A percentile compares a stretch with the other conserved stretches of the same genome.
These are phyloP conservation scores for Laterallus jamaicensis DNA, from an alignment of 2,113 vertebrate genomes.

Conservation along the genomic window DNA sequence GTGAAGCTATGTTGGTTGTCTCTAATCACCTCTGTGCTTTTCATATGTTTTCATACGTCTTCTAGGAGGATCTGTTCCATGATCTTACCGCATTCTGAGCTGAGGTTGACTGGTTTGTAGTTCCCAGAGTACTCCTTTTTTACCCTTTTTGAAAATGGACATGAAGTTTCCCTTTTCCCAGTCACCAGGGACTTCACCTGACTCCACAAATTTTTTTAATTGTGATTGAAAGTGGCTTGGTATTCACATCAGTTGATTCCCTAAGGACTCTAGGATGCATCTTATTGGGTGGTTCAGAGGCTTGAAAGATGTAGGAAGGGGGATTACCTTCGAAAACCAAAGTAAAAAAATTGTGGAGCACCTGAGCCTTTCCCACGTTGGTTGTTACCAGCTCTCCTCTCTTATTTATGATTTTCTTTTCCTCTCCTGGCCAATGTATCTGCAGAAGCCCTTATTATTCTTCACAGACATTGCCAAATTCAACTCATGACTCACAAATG, in stretches of 20 bases:
- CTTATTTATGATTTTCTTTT: neutral
- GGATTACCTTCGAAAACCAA: neutral
- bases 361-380: neutral
- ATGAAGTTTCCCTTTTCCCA: neutral
- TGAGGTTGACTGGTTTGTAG: neutral
- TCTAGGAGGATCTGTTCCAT: neutral
- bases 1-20: neutral
- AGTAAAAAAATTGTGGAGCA: neutral
- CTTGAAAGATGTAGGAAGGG: neutral
- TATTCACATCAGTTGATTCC: neutral
- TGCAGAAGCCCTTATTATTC: neutral
- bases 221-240: neutral
- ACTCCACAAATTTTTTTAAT: neutral
- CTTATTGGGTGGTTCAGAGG: neutral
- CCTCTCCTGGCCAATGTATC: neutral
- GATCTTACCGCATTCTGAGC: neutral
- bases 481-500: neutral
- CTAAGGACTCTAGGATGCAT: neutral
- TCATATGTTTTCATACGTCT: neutral
- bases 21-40: neutral
- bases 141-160: neutral
- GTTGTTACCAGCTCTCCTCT: neutral
- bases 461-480: neutral
- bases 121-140: neutral
- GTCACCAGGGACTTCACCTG: neutral